phyloP scores from a whole-genome alignment of 2,113 vertebrate genomes.

The Thalassoma bifasciatum region DNA sequence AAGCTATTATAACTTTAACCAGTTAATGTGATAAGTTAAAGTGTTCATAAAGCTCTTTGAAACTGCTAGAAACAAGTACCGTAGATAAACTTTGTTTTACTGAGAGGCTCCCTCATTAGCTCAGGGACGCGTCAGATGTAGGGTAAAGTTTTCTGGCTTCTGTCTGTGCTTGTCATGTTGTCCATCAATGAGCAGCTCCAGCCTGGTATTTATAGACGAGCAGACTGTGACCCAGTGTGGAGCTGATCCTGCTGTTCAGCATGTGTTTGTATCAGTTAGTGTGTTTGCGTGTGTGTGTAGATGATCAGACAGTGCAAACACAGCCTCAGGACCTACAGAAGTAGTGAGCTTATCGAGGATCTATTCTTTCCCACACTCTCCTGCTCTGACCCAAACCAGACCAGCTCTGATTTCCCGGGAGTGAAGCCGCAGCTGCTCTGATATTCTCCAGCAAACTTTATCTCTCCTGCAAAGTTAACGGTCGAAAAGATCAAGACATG shows the following conservation, averaged over 20 bases:
- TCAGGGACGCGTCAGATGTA: not conserved
- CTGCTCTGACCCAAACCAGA: slow-evolving; percentile 61
- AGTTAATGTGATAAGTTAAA: not conserved
- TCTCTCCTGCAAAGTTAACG: slow-evolving; percentile 61
- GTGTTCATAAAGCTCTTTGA: not conserved
- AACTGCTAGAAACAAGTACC: not conserved
- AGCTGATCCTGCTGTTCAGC: slow-evolving; percentile 7
- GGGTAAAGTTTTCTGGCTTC: slow-evolving; percentile 15
- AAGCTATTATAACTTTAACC: no score
- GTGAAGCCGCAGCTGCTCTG: slow-evolving; percentile 47
- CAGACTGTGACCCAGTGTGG: slow-evolving; percentile 1
- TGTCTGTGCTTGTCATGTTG: not conserved
- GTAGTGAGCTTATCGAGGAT: slow-evolving; percentile 69
- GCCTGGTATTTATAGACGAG: not conserved
- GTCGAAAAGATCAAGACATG: slow-evolving; percentile 62
- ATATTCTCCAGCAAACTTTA: slow-evolving; percentile 65
- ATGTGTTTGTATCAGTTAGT: slow-evolving; percentile 1
- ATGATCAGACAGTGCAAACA: not conserved
- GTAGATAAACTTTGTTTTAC: not conserved
- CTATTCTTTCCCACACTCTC: slow-evolving; percentile 76
- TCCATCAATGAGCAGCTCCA: slow-evolving; percentile 3
- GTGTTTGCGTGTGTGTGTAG: not conserved
- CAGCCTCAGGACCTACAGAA: slow-evolving; percentile 50
- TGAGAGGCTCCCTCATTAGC: not conserved
- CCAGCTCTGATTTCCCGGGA: slow-evolving; percentile 79